A percentile compares a stretch with the other conserved stretches of the same genome.
Conservation (phyloP, 2,113 vertebrate genomes). For the Pseudopipra pipra region DNA sequence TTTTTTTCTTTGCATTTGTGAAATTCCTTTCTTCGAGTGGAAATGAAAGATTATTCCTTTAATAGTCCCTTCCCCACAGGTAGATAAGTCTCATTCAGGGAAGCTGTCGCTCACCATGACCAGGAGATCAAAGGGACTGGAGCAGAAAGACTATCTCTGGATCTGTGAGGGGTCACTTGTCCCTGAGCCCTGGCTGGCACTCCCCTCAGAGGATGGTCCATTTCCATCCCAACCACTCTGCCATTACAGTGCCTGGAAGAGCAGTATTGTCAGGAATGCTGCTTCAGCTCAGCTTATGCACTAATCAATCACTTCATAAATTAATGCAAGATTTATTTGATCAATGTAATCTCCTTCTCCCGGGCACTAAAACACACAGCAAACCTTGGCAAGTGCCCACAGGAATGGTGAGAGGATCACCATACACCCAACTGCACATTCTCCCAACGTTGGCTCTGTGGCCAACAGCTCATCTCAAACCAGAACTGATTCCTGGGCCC, state of each 20-base stretch:
- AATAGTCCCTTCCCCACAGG: not conserved
- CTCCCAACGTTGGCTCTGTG: not conserved
- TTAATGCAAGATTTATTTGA: not conserved
- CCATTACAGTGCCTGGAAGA: not conserved
- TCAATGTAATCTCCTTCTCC: not conserved
- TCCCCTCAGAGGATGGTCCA: not conserved
- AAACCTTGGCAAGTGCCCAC: not conserved
- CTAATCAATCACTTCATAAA: not conserved
- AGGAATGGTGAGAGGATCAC: not conserved
- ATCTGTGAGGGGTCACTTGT: conserved; percentile 12
- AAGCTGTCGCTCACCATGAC: conserved; percentile 48
- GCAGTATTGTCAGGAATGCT: not conserved
- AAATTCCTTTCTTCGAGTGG: conserved; percentile 60
- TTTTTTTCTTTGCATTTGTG: conserved; percentile 32
- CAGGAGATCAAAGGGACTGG: conserved; percentile 45
- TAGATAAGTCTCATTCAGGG: not conserved
- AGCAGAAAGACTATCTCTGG: conserved; percentile 28
- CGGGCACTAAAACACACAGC: not conserved
- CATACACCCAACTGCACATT: not conserved
- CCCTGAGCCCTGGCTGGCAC: not conserved
- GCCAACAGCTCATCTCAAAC: not conserved
- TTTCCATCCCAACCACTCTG: not conserved
- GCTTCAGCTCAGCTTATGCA: not conserved
- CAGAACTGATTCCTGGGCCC: not conserved
- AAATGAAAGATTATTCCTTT: conserved; percentile 48